phyloP scores from a whole-genome alignment of 2,113 vertebrate genomes.

The Mobula hypostoma region DNA sequence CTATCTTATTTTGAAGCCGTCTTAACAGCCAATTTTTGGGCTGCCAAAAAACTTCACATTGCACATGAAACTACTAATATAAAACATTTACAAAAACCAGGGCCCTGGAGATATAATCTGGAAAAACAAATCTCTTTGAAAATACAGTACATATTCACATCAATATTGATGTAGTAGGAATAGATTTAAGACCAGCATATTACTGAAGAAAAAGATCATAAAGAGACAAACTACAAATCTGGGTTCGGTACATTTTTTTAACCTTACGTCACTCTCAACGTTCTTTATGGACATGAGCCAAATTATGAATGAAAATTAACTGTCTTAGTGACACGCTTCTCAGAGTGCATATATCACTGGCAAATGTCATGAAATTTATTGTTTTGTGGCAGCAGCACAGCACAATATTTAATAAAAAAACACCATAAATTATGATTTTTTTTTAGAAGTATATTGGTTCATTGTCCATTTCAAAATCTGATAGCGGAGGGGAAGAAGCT shows the following conservation, averaged over 20 bases:
- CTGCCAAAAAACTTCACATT: neutral
- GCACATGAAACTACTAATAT: neutral
- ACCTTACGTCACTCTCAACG: neutral
- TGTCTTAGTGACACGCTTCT: neutral
- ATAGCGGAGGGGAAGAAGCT: too few relatives aligned
- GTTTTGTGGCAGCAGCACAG: too few relatives aligned
- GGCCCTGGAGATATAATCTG: neutral
- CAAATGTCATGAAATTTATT: too few relatives aligned
- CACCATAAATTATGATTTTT: too few relatives aligned
- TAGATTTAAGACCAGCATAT: neutral
- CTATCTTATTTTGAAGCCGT: too few relatives aligned
- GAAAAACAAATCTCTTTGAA: neutral
- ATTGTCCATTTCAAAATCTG: too few relatives aligned
- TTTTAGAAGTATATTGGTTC: too few relatives aligned
- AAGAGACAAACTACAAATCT: neutral
- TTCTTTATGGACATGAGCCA: neutral
- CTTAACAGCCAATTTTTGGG: neutral
- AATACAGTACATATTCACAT: neutral
- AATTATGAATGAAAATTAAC: neutral
- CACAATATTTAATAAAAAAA: too few relatives aligned
- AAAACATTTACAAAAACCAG: neutral
- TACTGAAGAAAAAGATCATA: neutral
- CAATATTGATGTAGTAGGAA: neutral
- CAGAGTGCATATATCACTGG: neutral
- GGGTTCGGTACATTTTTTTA: neutral